Evolutionary conservation across 1,140 invertebrate genomes (phyloP), one percentile per base, ranked within the genome.

Genomic region (Phymorhynchus buccinoides): DNA sequence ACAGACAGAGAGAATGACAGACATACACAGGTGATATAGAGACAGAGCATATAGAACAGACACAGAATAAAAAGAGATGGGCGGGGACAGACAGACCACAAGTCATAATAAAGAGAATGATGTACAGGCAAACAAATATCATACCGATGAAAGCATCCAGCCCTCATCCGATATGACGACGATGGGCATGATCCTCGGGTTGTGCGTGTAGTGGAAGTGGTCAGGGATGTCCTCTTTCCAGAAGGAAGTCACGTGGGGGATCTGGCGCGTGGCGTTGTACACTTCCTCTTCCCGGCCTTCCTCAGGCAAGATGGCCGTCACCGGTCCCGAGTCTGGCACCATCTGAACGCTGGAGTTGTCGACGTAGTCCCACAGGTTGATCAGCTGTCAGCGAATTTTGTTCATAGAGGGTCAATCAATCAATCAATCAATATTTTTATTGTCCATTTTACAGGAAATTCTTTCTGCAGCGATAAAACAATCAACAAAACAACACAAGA

Each of bases 191-290:
- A 91, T 86, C 52, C 92, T 73, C 42, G 88, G 80, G 68, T 92
- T 90, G 77, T 93, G 86, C 84, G 88, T 90, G 71, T 91, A 88
- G 84, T 92, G 91, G 84, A 90, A 92, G 30, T 84, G 77, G n/a
- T 90, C 90, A 1, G 92, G 92, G 39, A 93, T 92, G 16, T 93
- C 89, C 22, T 90, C 88, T 80, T 92, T 93, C 48, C 85, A 85
- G 81, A 91, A 93, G 1, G 91, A 89, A 1, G 81, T 85, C 42
- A 87, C 79, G 83, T 86, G 83, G 68, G 71, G 9, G 2, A 87
- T 83, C 7, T 84, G 83, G n/a, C 32, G 68, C 0, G 88, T 32
- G 18, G 66, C 56, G 0, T 39, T 4, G 0, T 80, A 18, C 3
- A 90, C 68, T 35, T 84, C 83, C 4, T 79, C 48, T 30, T 82